A percentile compares a stretch with the other conserved stretches of the same genome.
Conservation (phyloP, 53 echinoderm and acorn worm genomes). For the Temnopleurus reevesii region DNA sequence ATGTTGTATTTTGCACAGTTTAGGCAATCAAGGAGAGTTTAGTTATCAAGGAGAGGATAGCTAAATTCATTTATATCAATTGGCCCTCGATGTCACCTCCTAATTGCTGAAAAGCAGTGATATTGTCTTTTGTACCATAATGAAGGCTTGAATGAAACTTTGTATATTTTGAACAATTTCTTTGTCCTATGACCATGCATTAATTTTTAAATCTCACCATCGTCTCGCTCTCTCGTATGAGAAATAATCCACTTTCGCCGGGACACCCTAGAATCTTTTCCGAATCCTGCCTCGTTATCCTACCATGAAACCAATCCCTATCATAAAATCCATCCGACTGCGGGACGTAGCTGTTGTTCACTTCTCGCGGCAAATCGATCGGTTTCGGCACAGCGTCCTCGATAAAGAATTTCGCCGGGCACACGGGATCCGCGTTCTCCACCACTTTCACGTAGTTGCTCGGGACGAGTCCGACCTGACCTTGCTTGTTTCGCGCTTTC, state of each 20-base stretch:
- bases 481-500: conserved; percentile 86
- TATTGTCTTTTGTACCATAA: no score
- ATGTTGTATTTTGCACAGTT: no score
- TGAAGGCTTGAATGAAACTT: no score
- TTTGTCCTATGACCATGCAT: no score
- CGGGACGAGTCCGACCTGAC: conserved; percentile 85
- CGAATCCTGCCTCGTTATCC: conserved; percentile 77
- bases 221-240: conserved; percentile 94
- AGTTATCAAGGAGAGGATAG: no score
- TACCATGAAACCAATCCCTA: conserved; percentile 90
- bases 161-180: no score
- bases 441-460: conserved; percentile 89
- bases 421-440: conserved; percentile 72
- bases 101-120: no score
- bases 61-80: no score
- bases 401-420: conserved; percentile 64
- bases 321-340: conserved; percentile 42
- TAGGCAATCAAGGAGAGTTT: no score
- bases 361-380: conserved; percentile 50
- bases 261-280: conserved; percentile 71
- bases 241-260: conserved; percentile 78
- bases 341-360: not conserved
- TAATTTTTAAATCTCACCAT: no score
- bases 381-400: conserved; percentile 66
- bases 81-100: no score